Conservation (phyloP, 2,113 vertebrate genomes). For the Nothobranchius furzeri region DNA sequence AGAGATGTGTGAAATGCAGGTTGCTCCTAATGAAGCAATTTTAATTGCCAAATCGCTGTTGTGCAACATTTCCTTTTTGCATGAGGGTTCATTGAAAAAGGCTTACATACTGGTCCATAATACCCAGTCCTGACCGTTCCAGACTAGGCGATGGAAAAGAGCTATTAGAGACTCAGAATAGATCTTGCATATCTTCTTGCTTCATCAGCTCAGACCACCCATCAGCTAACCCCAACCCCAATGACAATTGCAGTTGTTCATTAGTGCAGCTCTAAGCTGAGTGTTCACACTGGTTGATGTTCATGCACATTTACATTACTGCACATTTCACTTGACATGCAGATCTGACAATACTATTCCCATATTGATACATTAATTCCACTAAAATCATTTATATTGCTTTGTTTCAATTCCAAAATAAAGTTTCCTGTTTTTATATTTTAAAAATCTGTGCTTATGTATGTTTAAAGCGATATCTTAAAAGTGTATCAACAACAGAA, state of each 20-base stretch:
- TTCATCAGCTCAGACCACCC: background rate
- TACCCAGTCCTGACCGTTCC: no score
- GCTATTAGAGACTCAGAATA: background rate
- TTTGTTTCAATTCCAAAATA: no score
- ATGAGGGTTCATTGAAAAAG: background rate
- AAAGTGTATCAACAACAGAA: no score
- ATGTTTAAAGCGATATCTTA: no score
- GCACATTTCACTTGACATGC: background rate
- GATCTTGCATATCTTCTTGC: background rate
- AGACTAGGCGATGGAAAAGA: no score
- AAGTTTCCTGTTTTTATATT: no score
- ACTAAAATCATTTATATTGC: no score
- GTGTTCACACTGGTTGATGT: background rate
- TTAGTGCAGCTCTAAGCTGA: background rate
- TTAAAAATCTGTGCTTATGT: no score
- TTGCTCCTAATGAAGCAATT: constrained; percentile 14
- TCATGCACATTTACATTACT: background rate
- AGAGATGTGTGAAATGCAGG: constrained; percentile 33
- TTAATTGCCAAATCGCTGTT: background rate
- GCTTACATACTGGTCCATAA: no score
- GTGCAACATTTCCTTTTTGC: background rate
- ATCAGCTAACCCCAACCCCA: no score
- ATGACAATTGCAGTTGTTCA: background rate
- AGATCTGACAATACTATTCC: background rate
- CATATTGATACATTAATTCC: background rate